phyloP scores from a whole-genome alignment of 2,797 vertebrate species.

The Acanthurus lineatus region DNA sequence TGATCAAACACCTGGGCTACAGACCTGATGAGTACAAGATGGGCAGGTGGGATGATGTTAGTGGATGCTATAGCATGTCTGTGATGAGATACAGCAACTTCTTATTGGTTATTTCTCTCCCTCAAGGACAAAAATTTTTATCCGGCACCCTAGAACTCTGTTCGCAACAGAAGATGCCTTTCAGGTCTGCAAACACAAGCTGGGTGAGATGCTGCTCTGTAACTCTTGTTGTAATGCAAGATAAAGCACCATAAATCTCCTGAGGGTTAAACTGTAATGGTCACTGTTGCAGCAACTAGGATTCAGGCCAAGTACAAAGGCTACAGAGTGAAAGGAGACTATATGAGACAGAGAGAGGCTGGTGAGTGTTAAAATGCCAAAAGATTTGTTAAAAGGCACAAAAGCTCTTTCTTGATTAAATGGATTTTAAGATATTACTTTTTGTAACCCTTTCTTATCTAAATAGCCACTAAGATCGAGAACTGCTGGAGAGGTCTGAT shows the following conservation, averaged over 20 bases:
- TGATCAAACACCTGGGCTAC: slow-evolving; percentile 93
- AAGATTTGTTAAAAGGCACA: not conserved
- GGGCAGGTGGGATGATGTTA: slow-evolving; percentile 87
- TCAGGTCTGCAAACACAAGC: slow-evolving; percentile 92
- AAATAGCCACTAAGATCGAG: slow-evolving; percentile 93
- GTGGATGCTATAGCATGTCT: not conserved
- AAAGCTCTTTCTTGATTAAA: not conserved
- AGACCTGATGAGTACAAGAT: slow-evolving; percentile 93
- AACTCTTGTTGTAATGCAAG: not conserved
- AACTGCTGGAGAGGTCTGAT: slow-evolving; percentile 90
- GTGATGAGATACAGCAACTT: not conserved
- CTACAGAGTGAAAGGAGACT: slow-evolving; percentile 88
- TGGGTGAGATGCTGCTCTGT: slow-evolving; percentile 84
- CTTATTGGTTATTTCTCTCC: slow-evolving; percentile 7
- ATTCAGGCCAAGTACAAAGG: slow-evolving; percentile 96
- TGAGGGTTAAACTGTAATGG: not conserved
- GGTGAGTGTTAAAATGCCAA: slow-evolving; percentile 77
- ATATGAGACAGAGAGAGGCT: slow-evolving; percentile 88
- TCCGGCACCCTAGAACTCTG: slow-evolving; percentile 94
- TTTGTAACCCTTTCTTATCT: slow-evolving; percentile 4
- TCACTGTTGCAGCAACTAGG: slow-evolving; percentile 86
- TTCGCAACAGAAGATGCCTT: slow-evolving; percentile 97
- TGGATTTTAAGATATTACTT: not conserved
- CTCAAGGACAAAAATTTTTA: slow-evolving; percentile 96
- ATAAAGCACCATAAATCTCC: not conserved